Percentiles rank a stretch among this genome's conserved stretches.
Evolutionary conservation across 2,797 vertebrate genomes (phyloP).

Genomic region (Acrocephalus scirpaceus): DNA sequence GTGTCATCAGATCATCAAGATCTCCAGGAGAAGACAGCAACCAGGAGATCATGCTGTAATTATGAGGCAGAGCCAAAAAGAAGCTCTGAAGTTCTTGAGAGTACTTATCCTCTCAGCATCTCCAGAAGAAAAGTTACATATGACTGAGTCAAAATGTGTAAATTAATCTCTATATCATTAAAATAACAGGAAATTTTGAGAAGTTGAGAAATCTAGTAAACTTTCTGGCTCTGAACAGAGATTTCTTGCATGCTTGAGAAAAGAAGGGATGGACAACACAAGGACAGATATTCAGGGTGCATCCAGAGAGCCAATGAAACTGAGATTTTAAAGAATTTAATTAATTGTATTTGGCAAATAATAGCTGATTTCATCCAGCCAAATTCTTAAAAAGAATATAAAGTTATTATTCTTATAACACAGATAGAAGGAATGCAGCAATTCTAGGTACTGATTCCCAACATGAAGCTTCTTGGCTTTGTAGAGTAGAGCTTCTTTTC

Average conservation of each 20-base stretch:
- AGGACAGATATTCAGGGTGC: conserved; percentile 44
- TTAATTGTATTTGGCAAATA: background rate
- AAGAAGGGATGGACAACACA: conserved; percentile 5
- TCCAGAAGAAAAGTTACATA: background rate
- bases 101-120: background rate
- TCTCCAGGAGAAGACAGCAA: background rate
- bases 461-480: background rate
- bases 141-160: background rate
- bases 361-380: background rate
- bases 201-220: background rate
- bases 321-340: background rate
- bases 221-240: background rate
- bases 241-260: background rate
- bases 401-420: background rate
- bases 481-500: background rate
- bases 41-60: background rate
- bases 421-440: background rate
- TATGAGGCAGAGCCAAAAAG: background rate
- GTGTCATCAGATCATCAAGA: background rate
- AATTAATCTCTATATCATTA: background rate
- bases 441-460: background rate
- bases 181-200: background rate
- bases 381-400: background rate
- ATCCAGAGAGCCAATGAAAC: conserved; percentile 51
- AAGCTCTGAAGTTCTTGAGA: background rate